Evolutionary conservation across 2,888 invertebrate species (phyloP).

Genomic region (Hemaris fuciformis): DNA sequence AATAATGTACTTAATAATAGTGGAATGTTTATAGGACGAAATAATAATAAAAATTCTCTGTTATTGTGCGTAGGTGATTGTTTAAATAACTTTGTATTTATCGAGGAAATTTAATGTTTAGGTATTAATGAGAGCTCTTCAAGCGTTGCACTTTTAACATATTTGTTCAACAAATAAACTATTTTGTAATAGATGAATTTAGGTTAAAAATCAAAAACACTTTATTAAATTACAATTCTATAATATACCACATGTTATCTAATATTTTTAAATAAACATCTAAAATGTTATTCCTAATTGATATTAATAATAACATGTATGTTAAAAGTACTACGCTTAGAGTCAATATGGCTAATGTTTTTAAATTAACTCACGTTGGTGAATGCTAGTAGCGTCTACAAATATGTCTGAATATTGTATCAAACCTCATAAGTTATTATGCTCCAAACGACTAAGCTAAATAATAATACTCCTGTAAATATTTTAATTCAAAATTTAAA

Average conservation of each 20-base stretch:
- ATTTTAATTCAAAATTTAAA: background rate
- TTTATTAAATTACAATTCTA: background rate
- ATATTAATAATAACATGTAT: too few species aligned
- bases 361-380: background rate
- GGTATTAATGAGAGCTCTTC: background rate
- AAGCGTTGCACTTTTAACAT: background rate
- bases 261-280: background rate
- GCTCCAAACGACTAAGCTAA: background rate
- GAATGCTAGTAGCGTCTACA: background rate
- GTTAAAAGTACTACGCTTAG: background rate
- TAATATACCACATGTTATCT: background rate
- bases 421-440: background rate
- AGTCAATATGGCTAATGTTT: background rate
- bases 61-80: background rate
- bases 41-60: background rate
- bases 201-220: background rate
- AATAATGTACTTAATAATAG: slow-evolving; percentile 5
- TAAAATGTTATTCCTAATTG: background rate
- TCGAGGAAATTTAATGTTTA: slow-evolving; percentile 1
- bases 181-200: slow-evolving; percentile 5
- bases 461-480: background rate
- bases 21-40: slow-evolving; percentile 4
- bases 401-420: background rate
- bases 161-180: background rate
- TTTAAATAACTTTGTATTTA: slow-evolving; percentile 6